Evolutionary conservation across 2,113 vertebrate genomes (phyloP).

Genomic region (Lycocorax pyrrhopterus): DNA sequence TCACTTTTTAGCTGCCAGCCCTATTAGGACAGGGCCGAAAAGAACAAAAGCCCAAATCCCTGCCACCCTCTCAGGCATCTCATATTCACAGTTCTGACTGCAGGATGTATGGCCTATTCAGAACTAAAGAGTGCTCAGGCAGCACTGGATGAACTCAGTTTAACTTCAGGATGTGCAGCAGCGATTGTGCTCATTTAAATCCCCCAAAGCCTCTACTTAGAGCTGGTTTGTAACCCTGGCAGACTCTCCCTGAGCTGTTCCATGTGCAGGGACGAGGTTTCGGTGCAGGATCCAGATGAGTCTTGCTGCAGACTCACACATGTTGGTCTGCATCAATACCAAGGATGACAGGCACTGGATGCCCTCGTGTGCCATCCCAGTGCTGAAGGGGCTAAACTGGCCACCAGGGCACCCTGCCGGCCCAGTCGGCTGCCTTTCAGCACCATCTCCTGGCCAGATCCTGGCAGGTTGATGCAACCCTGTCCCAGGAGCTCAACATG

Average conservation of each 20-base stretch:
- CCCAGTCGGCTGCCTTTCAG: conserved; percentile 1
- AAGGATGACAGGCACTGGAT: neutral
- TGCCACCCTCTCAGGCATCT: neutral
- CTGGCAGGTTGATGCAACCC: neutral
- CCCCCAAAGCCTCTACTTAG: neutral
- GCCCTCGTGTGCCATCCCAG: neutral
- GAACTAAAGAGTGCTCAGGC: neutral
- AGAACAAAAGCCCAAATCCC: neutral
- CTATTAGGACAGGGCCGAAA: neutral
- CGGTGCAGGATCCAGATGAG: neutral
- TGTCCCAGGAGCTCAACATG: neutral
- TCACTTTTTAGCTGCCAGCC: neutral
- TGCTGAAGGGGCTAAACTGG: neutral
- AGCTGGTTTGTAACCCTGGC: neutral
- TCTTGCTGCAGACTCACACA: neutral
- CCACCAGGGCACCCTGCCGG: neutral
- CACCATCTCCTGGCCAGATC: conserved; percentile 47
- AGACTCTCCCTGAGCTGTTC: neutral
- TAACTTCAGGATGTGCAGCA: neutral
- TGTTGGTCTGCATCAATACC: neutral
- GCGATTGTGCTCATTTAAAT: neutral
- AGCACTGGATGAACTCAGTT: neutral
- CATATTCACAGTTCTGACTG: neutral
- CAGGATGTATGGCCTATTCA: neutral
- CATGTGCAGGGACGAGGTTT: neutral